A percentile compares a stretch with the other conserved stretches of the same genome.
Conservation (phyloP, 2,113 vertebrate species). For the Pomatostomus ruficeps region DNA sequence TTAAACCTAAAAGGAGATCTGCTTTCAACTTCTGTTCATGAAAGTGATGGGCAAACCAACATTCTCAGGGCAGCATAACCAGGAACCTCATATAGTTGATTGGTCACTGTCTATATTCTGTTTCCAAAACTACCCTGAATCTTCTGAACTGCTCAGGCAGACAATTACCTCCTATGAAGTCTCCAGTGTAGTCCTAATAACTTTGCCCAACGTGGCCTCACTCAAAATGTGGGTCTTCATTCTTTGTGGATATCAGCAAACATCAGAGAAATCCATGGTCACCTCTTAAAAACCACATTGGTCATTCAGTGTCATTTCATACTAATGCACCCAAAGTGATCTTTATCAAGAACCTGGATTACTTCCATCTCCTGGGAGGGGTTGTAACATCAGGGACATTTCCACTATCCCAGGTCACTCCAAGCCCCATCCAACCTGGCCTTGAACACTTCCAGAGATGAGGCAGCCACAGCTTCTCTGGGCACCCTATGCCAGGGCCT, state of each 20-base stretch:
- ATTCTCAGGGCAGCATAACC: not conserved
- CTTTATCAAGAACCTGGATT: not conserved
- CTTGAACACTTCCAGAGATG: not conserved
- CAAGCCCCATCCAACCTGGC: not conserved
- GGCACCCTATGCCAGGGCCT: not conserved
- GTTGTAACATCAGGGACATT: not conserved
- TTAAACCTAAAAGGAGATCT: not conserved
- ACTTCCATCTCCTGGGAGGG: not conserved
- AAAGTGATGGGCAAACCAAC: not conserved
- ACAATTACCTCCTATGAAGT: not conserved
- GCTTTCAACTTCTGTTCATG: not conserved
- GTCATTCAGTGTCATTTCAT: accelerated
- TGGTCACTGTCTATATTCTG: not conserved
- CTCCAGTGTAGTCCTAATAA: not conserved
- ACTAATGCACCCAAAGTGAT: not conserved
- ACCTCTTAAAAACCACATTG: not conserved
- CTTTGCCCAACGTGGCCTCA: not conserved
- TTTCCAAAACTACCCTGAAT: not conserved
- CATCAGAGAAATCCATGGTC: not conserved
- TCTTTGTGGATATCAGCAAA: not conserved
- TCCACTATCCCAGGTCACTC: not conserved
- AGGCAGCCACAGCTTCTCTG: not conserved
- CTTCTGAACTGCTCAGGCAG: not conserved
- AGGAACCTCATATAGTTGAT: not conserved
- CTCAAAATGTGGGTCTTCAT: not conserved